These are phyloP conservation scores for Zaprionus obscuricornis DNA, from an alignment of 2,888 invertebrate genomes.

Conservation along the genomic window DNA sequence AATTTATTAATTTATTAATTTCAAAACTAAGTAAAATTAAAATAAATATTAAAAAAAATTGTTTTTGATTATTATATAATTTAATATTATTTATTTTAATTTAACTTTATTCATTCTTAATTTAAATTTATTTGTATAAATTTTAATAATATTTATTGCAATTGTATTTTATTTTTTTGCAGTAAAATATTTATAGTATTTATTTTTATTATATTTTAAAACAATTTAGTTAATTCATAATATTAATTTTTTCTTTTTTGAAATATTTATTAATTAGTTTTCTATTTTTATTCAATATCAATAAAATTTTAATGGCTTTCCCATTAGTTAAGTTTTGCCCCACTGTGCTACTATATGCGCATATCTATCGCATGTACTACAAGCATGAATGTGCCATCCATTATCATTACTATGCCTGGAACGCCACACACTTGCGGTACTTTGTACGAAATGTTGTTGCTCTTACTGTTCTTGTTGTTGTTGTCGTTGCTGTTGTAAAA, in stretches of 20 bases:
- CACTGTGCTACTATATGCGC: conserved; percentile 46
- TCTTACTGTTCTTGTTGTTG: conserved; percentile 34
- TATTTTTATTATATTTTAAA: neutral
- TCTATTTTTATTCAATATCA: neutral
- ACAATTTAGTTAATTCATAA: neutral
- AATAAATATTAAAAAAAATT: no score
- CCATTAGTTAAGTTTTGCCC: neutral
- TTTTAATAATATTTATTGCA: neutral
- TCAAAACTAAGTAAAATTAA: no score
- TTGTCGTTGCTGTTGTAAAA: conserved; percentile 29
- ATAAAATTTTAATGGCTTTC: neutral
- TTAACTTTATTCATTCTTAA: no score
- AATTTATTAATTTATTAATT: no score
- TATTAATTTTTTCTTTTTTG: neutral
- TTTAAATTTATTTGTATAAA: neutral
- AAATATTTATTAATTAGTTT: neutral
- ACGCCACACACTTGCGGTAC: conserved; percentile 59
- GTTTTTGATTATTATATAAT: no score
- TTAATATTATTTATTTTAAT: no score
- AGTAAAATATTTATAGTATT: no score
- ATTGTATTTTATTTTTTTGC: neutral
- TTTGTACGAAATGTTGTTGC: conserved; percentile 6
- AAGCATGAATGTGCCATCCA: conserved; percentile 54
- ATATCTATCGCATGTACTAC: conserved; percentile 35
- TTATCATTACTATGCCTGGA: conserved; percentile 59